Conservation (phyloP, 2,888 invertebrate species). For the Pristionchus exspectatus region DNA sequence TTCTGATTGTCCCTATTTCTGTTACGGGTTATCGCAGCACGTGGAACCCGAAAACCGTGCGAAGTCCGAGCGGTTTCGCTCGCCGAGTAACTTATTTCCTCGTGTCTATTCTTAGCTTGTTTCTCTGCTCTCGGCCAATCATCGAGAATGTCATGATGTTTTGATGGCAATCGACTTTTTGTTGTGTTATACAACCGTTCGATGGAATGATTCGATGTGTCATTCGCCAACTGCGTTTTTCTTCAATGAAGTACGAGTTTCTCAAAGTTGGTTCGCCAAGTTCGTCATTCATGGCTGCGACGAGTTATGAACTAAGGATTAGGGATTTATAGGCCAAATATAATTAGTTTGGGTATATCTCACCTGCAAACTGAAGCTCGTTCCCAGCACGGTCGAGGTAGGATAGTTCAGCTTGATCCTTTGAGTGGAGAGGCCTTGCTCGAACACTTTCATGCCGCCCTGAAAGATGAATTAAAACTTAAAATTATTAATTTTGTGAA, state of each 20-base stretch:
- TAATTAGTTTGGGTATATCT: too few relatives aligned
- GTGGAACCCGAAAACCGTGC: not conserved
- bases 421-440: constrained; percentile 16
- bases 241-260: not conserved
- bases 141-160: not conserved
- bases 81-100: not conserved
- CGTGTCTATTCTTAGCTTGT: not conserved
- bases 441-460: constrained; percentile 52
- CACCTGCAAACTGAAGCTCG: constrained; percentile 69
- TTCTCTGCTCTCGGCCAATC: constrained; percentile 9
- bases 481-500: too few relatives aligned
- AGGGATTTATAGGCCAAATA: too few relatives aligned
- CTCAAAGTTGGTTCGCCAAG: too few relatives aligned
- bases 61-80: not conserved
- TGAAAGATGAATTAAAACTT: not conserved
- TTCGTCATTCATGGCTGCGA: too few relatives aligned
- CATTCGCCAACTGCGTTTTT: not conserved
- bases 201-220: not conserved
- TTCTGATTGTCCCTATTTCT: not conserved
- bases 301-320: too few relatives aligned
- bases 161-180: not conserved
- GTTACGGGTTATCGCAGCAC: not conserved
- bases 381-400: constrained; percentile 71
- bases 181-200: not conserved
- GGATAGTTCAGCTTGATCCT: constrained; percentile 74